Base-by-base conservation (phyloP, 2,888 invertebrate genomes). In the Clistopyga incitator region DNA sequence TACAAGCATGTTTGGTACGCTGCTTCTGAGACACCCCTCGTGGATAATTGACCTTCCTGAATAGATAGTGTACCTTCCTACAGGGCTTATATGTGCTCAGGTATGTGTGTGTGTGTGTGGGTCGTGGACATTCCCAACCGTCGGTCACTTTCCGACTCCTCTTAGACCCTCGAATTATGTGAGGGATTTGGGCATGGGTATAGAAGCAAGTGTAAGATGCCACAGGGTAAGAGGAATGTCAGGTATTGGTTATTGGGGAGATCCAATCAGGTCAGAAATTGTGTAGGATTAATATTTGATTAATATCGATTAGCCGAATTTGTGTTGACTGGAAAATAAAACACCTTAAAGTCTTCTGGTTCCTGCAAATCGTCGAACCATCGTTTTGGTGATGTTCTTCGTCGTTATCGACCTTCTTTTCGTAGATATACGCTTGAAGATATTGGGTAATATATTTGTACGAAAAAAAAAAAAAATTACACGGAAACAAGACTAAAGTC, bases 381-480 rank as follows among this genome's bases (percentile, higher is more conserved):
- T 50, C 50, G 29, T 61, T 34, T 50, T 61, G 15, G 50, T 34
- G 54, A 70, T 34, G 54, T 6, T 13, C 20, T 23, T 18, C 18
- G 29, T 15, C 34, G 34, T 61, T 61, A 74, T 64, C 74, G 61
- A 50, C 47, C 50, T 47, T 47, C 61, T 29, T 61, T 34, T 18
- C n/a, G 71, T 23, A 47, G 23, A 29, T 25, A 72, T 25, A 72
- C 25, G 25, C 47, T 59, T 25, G 11, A 11, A 13, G 72, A 72
- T 72, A 59, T 13, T 0, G 18, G 59, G 42, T 18, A 56, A 61
- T 25, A 29, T 61, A 20, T 13, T 23, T 18, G 68, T 23, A 34
- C 68, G 68, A n/a, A n/a, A n/a, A n/a, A n/a, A n/a, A 29, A 4
- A 47, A 61, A 70, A 68, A 68, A 78, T 70, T 70, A 68, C 59